Evolutionary conservation across 1,140 invertebrate genomes (phyloP), one percentile per base, ranked within the genome.

Genomic region (Bemisia tabaci): DNA sequence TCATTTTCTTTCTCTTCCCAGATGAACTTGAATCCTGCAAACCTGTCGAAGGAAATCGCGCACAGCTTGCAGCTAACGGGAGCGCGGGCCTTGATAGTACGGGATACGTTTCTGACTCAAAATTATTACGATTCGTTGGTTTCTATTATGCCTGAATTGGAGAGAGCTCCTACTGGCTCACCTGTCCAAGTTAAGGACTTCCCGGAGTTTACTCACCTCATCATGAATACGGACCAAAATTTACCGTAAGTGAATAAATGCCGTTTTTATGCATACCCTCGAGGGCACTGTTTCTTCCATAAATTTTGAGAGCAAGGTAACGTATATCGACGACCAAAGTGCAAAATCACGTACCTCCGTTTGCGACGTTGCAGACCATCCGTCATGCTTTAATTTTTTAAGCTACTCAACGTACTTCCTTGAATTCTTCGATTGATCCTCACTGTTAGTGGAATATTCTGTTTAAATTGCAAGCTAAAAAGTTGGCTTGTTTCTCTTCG

Each of bases 1-100:
- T n/a, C n/a, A n/a, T n/a, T n/a, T n/a, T n/a, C n/a, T 22, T 22
- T 24, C 22, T 39, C n/a, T n/a, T 26, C 77, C 27, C 68, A 89
- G 86, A 87, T 92, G 9, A 85, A 87, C 61, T 83, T 96, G 9
- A 97, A 98, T 77, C 93, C 94, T 0, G 81, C 83, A 0, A 96
- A 91, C 73, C 84, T 88, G 74, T 79, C 82, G 12, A 72, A 78
- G 17, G 95, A 98, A 75, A 67, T 97, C 0, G 81, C 85, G 64
- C 94, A 89, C 73, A 88, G 87, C 61, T 73, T 97, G 2, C 84
- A 88, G 11, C 92, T 93, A 78, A 89, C 91, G 12, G 79, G 80
- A 12, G 77, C 88, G 0, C 92, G 88, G 73, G 85, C 85, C 0
- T 74, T 95, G 0, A 73, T 96, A 2, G 80, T 85, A 1, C 82